phyloP scores from a whole-genome alignment of 2,888 invertebrate genomes.

The Cancer borealis region DNA sequence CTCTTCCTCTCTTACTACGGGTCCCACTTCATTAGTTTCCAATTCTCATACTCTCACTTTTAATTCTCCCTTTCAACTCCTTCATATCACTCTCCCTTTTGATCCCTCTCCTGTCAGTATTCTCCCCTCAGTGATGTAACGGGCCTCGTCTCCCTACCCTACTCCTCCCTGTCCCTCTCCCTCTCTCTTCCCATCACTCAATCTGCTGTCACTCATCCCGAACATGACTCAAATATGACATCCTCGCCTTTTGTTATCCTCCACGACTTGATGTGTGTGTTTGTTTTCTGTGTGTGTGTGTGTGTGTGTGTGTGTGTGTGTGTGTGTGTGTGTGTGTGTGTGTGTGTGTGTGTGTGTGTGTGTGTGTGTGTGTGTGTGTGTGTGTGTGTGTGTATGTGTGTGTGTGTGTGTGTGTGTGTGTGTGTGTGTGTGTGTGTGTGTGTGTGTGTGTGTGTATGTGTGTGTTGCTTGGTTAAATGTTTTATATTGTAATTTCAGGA shows the following conservation, averaged over 20 bases:
- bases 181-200: not conserved
- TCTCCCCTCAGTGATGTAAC: not conserved
- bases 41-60: not conserved
- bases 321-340: constrained; percentile 1
- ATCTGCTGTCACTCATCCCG: not conserved
- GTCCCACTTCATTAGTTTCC: not conserved
- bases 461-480: not conserved
- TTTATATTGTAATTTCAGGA: not conserved
- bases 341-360: constrained; percentile 20
- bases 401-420: constrained; percentile 3
- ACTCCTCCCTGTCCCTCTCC: not conserved
- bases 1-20: not conserved
- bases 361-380: constrained; percentile 20
- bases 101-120: not conserved
- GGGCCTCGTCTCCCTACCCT: too few relatives aligned
- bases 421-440: constrained; percentile 20
- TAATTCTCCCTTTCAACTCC: not conserved
- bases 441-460: constrained; percentile 20
- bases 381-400: constrained; percentile 20
- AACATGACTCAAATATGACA: not conserved
- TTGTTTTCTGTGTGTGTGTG: not conserved
- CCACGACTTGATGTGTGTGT: not conserved
- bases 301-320: constrained; percentile 20
- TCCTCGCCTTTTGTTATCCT: not conserved
- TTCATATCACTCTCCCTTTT: not conserved